phyloP scores from a whole-genome alignment of 2,888 invertebrate genomes.

The Chelonus formosanus region DNA sequence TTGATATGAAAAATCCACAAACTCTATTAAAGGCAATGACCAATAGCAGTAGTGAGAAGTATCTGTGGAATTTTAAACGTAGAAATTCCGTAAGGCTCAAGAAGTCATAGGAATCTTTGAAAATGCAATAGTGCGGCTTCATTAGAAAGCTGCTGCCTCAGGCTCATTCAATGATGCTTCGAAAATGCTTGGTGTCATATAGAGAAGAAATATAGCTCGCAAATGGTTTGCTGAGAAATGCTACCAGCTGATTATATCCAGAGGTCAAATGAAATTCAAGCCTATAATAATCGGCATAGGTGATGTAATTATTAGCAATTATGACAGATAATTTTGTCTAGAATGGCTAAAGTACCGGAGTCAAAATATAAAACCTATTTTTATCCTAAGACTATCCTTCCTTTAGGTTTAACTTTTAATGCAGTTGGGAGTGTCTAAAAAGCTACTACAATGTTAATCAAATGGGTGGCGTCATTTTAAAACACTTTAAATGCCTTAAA shows the following conservation, averaged over 20 bases:
- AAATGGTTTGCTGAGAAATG: conserved; percentile 29
- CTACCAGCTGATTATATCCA: conserved; percentile 22
- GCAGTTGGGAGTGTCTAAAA: too few relatives aligned
- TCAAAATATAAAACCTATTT: too few relatives aligned
- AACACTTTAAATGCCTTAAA: too few relatives aligned
- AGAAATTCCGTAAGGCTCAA: background rate
- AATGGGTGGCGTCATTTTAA: too few relatives aligned
- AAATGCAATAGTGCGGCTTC: conserved; percentile 44
- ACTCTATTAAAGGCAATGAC: background rate
- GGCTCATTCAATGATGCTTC: conserved; percentile 61
- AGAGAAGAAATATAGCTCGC: conserved; percentile 50
- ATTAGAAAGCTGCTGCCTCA: conserved; percentile 57
- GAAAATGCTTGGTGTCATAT: conserved; percentile 62
- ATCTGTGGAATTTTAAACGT: conserved; percentile 2
- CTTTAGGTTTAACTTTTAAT: too few relatives aligned
- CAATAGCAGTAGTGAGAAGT: background rate
- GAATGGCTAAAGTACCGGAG: conserved; percentile 30
- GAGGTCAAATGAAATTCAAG: conserved; percentile 21
- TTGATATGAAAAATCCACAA: too few relatives aligned
- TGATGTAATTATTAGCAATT: conserved; percentile 39
- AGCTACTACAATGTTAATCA: too few relatives aligned
- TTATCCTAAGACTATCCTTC: too few relatives aligned
- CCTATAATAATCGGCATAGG: conserved; percentile 38
- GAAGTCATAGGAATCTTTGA: too few relatives aligned
- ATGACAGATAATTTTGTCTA: conserved; percentile 41